A percentile compares a stretch with the other conserved stretches of the same genome.
These are phyloP conservation scores for Penelope pileata DNA, from an alignment of 2,113 vertebrate genomes.

Conservation along the genomic window DNA sequence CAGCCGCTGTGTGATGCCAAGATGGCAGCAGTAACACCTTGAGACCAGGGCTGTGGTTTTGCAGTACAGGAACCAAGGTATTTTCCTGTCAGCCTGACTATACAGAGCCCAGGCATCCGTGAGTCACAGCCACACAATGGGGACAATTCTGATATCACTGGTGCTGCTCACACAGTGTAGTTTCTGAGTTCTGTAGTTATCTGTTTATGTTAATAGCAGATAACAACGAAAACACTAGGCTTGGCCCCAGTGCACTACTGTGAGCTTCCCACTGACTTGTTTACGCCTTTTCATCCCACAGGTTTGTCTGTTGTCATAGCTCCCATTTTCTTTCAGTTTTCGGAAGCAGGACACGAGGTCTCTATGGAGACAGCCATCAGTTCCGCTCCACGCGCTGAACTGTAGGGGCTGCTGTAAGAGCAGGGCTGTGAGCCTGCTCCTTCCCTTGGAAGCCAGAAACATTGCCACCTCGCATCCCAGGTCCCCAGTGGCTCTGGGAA, in stretches of 20 bases:
- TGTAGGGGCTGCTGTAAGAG: constrained; percentile 66
- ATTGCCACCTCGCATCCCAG: not conserved
- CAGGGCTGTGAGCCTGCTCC: not conserved
- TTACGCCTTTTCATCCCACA: constrained; percentile 43
- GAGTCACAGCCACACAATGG: fast-evolving
- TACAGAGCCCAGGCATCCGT: fast-evolving
- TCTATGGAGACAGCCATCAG: constrained; percentile 64
- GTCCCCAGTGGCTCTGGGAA: not conserved
- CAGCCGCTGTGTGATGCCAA: not conserved
- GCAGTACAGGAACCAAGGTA: fast-evolving
- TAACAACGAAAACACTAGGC: constrained; percentile 11
- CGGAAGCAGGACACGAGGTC: constrained; percentile 54
- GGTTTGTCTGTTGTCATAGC: constrained; percentile 66
- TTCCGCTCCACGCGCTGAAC: constrained; percentile 37
- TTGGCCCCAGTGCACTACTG: constrained; percentile 10
- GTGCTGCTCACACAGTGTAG: fast-evolving
- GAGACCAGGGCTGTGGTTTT: fast-evolving
- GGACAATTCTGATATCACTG: not conserved
- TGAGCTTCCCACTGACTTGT: constrained; percentile 44
- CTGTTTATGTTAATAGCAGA: constrained; percentile 29
- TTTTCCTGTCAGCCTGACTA: not conserved
- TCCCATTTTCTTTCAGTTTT: constrained; percentile 1
- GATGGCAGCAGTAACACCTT: fast-evolving
- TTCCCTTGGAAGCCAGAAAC: constrained; percentile 7
- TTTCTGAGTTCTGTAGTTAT: not conserved